Evolutionary conservation across 23 tunicate species (phyloP), one percentile per base, ranked within the genome.

Genomic region (Halocynthia aurantium): DNA sequence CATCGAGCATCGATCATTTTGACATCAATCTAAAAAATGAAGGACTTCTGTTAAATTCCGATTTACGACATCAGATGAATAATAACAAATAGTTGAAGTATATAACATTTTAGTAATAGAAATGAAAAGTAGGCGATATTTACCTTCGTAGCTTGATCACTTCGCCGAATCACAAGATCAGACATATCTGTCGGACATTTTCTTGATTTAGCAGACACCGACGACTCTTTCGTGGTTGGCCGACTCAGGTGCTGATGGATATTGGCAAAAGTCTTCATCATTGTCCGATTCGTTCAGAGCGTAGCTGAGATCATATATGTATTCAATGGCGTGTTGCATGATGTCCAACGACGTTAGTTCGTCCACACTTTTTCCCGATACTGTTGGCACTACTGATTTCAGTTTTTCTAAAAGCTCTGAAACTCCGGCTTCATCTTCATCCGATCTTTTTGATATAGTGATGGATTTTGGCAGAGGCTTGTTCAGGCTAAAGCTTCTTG

Each of bases 251-350:
- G 4, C 44, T 31, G 44, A 31, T 31, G 44, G 44, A 31, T 31
- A 31, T 31, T 31, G 22, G n/a, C 56, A 22, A 11, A 10, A 54
- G 22, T 31, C 13, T 40, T 53, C 78, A 55, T 74, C 60, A 8
- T 54, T 10, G 70, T 63, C 81, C 12, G 76, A 78, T 58, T 52
- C 83, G 12, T 76, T 73, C 64, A 87, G 53, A 71, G 69, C 73
- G 8, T 68, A 51, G 77, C 86, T 75, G 73, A 87, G 76, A 19
- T 87, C 83, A 60, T 84, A 75, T 52, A 87, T 87, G 68, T 87
- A 87, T 17, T 83, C 80, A 57, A 87, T 87, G 7, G 93, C 86
- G 67, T 87, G 86, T 72, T 87, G 87, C 62, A 87, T 82, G n/a
- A 87, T 87, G 18, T 87, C 93, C 70, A 87, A 50, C 7, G 93